Base-by-base conservation (phyloP, 2,888 invertebrate genomes). In the Syrista parreyssii region DNA sequence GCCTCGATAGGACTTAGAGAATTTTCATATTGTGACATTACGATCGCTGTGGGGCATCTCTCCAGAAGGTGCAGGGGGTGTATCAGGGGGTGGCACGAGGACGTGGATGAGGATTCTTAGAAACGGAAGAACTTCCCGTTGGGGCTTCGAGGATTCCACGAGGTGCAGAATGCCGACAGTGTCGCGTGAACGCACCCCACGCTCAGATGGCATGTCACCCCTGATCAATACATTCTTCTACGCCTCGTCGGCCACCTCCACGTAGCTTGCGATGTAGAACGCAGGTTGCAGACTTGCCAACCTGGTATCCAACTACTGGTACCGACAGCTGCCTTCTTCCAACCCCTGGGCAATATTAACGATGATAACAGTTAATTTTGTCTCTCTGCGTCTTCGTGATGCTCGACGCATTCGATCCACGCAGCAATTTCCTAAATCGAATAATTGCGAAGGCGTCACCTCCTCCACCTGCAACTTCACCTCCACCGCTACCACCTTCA, bases 141-240 rank as follows among this genome's bases (percentile, higher is more conserved):
- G 72, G 75, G 81, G 81, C 81, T 83, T 81, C 78, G 82, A 81
- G 82, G 81, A 79, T 82, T 86, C 81, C 81, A 79, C 78, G 82
- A 85, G 85, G 85, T 85, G 86, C 83, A 84, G 87, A 86, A 88
- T 87, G 84, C 86, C 87, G 87, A 85, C 87, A 87, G 87, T 88
- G 86, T 86, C 86, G 81, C 82, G 87, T 87, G 85, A 86, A 86
- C 87, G 84, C 85, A 85, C 84, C 87, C 86, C 85, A 86, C 86
- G 85, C 86, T 84, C 86, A 86, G 84, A 88, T 88, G 87, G 86
- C 85, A 89, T 88, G 88, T 90, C 88, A 88, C 84, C 76, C 83
- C 86, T 88, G 88, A 90, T 90, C 89, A 89, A 90, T 90, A 90
- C 88, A 89, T 90, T 90, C 89, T 89, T 89, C 86, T 88, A 86